phyloP scores from a whole-genome alignment of 2,113 vertebrate genomes.

The Coregonus clupeaformis region DNA sequence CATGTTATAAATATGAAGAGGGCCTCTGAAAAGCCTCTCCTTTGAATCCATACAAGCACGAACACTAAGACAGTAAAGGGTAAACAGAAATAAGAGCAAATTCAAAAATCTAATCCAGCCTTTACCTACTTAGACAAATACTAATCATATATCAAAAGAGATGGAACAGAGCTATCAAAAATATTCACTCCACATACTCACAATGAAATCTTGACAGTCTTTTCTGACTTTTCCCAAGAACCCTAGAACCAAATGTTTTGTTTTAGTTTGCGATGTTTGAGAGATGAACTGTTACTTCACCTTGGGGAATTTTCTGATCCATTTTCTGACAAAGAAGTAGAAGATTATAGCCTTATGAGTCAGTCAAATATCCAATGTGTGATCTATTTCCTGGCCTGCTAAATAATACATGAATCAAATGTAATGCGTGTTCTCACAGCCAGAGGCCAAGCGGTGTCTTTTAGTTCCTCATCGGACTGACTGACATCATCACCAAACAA shows the following conservation, averaged over 20 bases:
- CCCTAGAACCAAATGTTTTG: background rate
- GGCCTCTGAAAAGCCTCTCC: background rate
- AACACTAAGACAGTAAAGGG: background rate
- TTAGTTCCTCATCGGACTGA: constrained; percentile 7
- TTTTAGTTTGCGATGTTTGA: background rate
- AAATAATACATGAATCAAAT: constrained; percentile 28
- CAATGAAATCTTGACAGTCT: background rate
- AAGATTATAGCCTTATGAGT: background rate
- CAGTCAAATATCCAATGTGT: background rate
- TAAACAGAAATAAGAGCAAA: background rate
- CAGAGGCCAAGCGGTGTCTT: background rate
- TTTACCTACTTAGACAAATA: too few species aligned
- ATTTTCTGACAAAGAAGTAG: background rate
- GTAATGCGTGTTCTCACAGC: constrained; percentile 33
- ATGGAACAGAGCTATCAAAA: background rate
- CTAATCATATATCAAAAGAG: background rate
- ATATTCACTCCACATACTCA: background rate
- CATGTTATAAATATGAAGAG: background rate
- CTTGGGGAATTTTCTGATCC: constrained; percentile 12
- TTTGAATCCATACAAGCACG: background rate
- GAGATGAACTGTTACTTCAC: background rate
- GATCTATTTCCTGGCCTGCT: constrained; percentile 9
- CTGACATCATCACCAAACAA: constrained; percentile 48
- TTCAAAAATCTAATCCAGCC: too few species aligned
- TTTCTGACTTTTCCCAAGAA: background rate